Evolutionary conservation across 2,113 vertebrate genomes (phyloP), one percentile per base, ranked within the genome.

Genomic region (Lophius piscatorius): DNA sequence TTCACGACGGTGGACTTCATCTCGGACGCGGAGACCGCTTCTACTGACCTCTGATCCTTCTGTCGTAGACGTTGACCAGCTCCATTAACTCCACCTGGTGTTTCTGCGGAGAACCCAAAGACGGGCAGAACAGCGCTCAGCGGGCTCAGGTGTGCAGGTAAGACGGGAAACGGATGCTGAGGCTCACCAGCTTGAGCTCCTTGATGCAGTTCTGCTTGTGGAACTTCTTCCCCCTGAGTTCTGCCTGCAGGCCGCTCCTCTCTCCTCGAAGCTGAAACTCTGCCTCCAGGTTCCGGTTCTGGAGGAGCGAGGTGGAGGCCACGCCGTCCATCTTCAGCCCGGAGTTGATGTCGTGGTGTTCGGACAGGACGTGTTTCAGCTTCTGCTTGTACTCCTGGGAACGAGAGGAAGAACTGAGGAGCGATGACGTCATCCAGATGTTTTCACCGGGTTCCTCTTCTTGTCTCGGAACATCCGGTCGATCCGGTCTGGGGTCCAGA

Each of bases 31-130:
- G 9, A 2, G 8, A 2, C 12, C 3, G 1, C 2, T 2, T 85
- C 5, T 35, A 9, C 5, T 45, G 44, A 98, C 97, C 96, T 94
- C 85, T 86, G 47, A 91, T 67, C 84, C 92, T 92, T 57, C 82
- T 83, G 61, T 95, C 91, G 1, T 95, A 95, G 70, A 91, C 60
- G 0, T 76, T 93, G 26, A 84, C 83, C 38, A 94, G 80, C 57
- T 58, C 89, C 20, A 94, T 92, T 41, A 94, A 78, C 77, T 94
- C 92, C 83, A 94, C 91, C 9, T 94, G 82, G 0, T 96, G 94
- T 85, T 94, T 96, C 97, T 99, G 93, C 66, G 10, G 23, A 74
- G 49, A 31, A 10, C 1, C 6, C 28, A 9, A 10, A 28, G 16
- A 0, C n/a, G 38, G n/a, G n/a, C 7, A 17, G 16, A 39, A 1